These are phyloP conservation scores for Amiota minor DNA, from an alignment of 2,888 invertebrate genomes.

Conservation along the genomic window DNA sequence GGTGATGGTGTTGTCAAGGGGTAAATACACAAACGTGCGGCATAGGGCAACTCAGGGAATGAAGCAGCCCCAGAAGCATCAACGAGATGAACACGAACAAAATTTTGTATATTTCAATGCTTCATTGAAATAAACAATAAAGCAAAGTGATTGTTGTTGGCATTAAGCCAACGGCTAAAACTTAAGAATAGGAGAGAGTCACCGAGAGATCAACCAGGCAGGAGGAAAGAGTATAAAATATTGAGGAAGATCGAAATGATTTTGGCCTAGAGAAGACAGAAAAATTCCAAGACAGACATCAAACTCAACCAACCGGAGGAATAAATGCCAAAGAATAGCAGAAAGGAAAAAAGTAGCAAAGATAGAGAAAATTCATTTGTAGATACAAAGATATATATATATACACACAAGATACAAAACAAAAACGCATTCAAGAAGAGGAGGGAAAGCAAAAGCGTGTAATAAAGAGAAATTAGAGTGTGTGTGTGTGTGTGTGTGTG, in stretches of 20 bases:
- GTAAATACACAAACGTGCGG: neutral
- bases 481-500: neutral
- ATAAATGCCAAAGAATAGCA: too few species aligned
- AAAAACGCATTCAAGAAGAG: too few species aligned
- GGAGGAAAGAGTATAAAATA: constrained; percentile 8
- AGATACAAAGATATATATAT: too few species aligned
- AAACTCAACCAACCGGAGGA: neutral
- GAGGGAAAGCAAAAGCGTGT: too few species aligned
- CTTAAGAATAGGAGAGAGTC: neutral
- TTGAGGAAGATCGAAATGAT: constrained; percentile 48
- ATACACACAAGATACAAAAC: too few species aligned
- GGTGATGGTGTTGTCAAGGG: neutral
- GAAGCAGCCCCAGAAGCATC: neutral
- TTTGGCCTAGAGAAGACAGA: neutral
- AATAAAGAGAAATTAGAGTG: neutral
- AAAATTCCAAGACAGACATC: neutral
- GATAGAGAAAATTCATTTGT: too few species aligned
- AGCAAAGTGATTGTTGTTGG: neutral
- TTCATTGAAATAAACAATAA: constrained; percentile 31
- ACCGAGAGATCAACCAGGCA: neutral
- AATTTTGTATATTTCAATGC: constrained; percentile 31
- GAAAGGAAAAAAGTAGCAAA: too few species aligned
- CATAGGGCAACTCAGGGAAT: neutral
- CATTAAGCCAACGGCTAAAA: constrained; percentile 2
- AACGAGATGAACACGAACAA: too few species aligned